phyloP scores from a whole-genome alignment of 2,888 invertebrate genomes.

The Sympetrum striolatum region DNA sequence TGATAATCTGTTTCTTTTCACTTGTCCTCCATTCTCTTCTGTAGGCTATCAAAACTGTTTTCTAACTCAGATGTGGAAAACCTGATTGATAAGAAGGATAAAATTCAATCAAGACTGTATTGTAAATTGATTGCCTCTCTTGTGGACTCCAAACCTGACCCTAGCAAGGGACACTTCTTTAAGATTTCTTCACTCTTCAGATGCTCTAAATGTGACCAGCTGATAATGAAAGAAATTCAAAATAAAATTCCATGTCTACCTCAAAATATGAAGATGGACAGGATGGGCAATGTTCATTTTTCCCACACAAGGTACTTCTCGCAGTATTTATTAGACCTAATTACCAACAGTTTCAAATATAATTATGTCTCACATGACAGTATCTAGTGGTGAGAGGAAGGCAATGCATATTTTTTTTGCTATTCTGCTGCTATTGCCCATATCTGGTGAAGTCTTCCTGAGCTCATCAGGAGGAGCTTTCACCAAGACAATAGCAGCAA shows the following conservation, averaged over 20 bases:
- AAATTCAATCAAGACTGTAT: slow-evolving; percentile 83
- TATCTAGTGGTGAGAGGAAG: too few relatives aligned
- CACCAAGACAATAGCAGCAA: too few relatives aligned
- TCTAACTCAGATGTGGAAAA: slow-evolving; percentile 86
- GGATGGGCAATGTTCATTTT: slow-evolving; percentile 74
- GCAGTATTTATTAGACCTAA: too few relatives aligned
- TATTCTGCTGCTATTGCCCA: too few relatives aligned
- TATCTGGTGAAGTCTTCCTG: too few relatives aligned
- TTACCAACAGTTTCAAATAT: too few relatives aligned
- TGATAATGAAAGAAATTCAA: slow-evolving; percentile 74
- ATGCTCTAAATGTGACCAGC: slow-evolving; percentile 74
- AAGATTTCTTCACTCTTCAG: slow-evolving; percentile 79
- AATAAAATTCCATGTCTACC: slow-evolving; percentile 76
- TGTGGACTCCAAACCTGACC: slow-evolving; percentile 77
- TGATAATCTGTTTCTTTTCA: not conserved
- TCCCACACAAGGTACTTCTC: slow-evolving; percentile 69
- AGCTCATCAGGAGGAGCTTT: too few relatives aligned
- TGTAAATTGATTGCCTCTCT: slow-evolving; percentile 82
- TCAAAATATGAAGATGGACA: slow-evolving; percentile 74
- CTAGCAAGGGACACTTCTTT: slow-evolving; percentile 79
- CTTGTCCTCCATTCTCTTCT: slow-evolving; percentile 47
- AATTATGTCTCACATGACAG: too few relatives aligned
- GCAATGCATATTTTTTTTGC: too few relatives aligned
- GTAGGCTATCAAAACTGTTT: slow-evolving; percentile 84
- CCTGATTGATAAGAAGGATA: slow-evolving; percentile 86